Conservation (phyloP, 2,113 vertebrate genomes). For the Neotoma lepida region DNA sequence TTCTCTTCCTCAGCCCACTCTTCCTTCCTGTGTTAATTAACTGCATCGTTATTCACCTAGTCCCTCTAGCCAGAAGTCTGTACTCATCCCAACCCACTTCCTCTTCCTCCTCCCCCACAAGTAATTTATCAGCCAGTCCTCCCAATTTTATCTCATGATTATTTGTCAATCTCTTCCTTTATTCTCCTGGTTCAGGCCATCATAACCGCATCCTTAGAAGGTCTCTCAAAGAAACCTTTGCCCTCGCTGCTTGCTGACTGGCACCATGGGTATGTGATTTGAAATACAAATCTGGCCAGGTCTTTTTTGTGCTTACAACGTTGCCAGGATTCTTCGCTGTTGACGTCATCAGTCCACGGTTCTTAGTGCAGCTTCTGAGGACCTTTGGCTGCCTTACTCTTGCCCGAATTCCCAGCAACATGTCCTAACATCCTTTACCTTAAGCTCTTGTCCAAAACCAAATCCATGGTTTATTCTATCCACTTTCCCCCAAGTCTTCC, state of each 20-base stretch:
- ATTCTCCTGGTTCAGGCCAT: not conserved
- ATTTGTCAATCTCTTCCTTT: constrained; percentile 44
- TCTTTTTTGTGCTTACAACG: not conserved
- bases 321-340: not conserved
- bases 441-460: constrained; percentile 5
- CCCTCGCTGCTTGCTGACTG: not conserved
- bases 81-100: constrained; percentile 53
- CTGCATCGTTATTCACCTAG: constrained; percentile 48
- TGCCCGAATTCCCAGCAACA: not conserved
- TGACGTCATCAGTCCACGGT: not conserved
- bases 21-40: constrained; percentile 68
- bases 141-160: not conserved
- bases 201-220: not conserved
- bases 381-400: not conserved
- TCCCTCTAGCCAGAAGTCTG: constrained; percentile 33
- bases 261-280: not conserved
- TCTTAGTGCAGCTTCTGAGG: not conserved
- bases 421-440: not conserved
- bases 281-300: not conserved
- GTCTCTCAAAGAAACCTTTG: not conserved
- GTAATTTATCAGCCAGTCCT: not conserved
- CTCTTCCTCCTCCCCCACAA: constrained; percentile 35
- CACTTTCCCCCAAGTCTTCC: not conserved
- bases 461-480: constrained; percentile 10
- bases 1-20: constrained; percentile 41